phyloP scores from a whole-genome alignment of 2,888 invertebrate species.

The Shargacucullia verbasci region DNA sequence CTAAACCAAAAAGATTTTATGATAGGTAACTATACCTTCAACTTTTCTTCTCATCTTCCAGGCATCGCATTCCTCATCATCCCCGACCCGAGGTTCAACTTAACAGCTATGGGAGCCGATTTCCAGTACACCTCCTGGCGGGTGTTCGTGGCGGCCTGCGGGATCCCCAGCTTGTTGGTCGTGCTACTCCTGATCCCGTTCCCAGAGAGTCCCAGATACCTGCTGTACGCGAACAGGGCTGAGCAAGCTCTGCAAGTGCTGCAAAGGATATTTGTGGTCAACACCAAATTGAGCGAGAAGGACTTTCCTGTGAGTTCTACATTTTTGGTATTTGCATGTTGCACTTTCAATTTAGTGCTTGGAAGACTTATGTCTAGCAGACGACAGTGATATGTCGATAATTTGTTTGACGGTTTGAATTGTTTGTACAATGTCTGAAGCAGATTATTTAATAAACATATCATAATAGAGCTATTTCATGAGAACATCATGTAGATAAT shows the following conservation, averaged over 20 bases:
- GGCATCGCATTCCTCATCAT: conserved; percentile 86
- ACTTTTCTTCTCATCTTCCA: conserved; percentile 48
- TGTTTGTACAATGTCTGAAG: too few relatives aligned
- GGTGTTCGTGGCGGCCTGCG: conserved; percentile 90
- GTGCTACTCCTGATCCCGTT: conserved; percentile 84
- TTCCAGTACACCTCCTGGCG: conserved; percentile 90
- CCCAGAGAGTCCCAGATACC: conserved; percentile 89
- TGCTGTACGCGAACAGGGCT: conserved; percentile 84
- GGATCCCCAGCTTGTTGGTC: conserved; percentile 88
- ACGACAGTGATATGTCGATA: too few relatives aligned
- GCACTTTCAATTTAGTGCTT: too few relatives aligned
- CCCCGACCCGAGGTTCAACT: conserved; percentile 75
- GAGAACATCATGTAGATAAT: too few relatives aligned
- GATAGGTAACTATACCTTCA: too few relatives aligned
- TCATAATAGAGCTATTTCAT: too few relatives aligned
- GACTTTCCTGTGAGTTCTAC: conserved; percentile 86
- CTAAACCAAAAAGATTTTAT: too few relatives aligned
- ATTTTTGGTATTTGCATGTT: neutral
- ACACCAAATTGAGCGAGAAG: conserved; percentile 82
- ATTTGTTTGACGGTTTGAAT: too few relatives aligned
- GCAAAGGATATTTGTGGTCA: conserved; percentile 87
- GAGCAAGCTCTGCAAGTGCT: conserved; percentile 86
- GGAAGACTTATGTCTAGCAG: too few relatives aligned
- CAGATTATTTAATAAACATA: too few relatives aligned
- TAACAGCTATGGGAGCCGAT: conserved; percentile 65